Conservation (phyloP, 2,113 vertebrate genomes). For the Pangasianodon hypophthalmus region DNA sequence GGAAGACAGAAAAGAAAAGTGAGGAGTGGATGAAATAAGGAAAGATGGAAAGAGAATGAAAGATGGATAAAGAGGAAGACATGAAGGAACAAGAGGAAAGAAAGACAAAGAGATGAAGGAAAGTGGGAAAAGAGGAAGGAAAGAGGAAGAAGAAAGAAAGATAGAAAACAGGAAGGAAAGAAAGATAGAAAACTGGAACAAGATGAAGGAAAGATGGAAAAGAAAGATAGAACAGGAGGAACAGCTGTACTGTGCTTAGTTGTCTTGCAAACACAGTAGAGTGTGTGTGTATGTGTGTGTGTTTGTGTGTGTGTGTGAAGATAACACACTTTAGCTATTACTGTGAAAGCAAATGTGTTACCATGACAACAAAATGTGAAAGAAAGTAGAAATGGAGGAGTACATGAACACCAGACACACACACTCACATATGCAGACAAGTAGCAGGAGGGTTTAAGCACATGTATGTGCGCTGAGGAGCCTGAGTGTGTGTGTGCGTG, state of each 20-base stretch:
- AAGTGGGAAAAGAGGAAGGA: neutral
- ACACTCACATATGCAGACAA: conserved; percentile 1
- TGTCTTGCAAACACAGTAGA: neutral
- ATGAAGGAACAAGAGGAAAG: too few species aligned
- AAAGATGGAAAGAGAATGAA: too few species aligned
- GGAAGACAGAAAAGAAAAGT: neutral
- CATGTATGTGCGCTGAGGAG: neutral
- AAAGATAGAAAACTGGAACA: neutral
- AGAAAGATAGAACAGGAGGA: neutral
- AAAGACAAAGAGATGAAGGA: neutral
- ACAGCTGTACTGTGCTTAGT: neutral
- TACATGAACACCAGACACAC: neutral
- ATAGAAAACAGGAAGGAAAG: neutral
- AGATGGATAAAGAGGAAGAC: too few species aligned
- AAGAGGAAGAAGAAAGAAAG: neutral
- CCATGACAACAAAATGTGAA: conserved; percentile 34
- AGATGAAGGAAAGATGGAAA: neutral
- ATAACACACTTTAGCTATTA: conserved; percentile 46
- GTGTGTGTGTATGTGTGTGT: neutral
- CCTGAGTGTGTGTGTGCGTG: neutral
- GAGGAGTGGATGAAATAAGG: too few species aligned
- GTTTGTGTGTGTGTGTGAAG: neutral
- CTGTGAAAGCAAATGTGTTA: conserved; percentile 27
- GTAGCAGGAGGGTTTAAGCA: neutral
- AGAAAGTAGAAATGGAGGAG: neutral